Base-by-base conservation (phyloP, 2,113 vertebrate species). In the Brachionichthys hirsutus region DNA sequence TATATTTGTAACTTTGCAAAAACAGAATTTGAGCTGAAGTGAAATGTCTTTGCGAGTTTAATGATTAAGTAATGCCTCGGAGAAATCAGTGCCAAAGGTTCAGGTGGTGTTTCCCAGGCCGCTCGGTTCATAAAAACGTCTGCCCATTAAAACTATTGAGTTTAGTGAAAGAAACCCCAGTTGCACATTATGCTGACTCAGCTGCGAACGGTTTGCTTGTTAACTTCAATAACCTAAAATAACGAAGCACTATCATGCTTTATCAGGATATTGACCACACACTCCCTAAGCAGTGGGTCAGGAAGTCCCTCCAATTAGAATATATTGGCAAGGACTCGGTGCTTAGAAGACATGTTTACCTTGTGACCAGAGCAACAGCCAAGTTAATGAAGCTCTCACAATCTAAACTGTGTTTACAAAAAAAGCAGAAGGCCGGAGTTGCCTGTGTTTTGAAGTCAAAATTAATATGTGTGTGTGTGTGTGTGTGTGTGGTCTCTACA, bases 41-140 rank as follows among this genome's bases (percentile, higher is more conserved):
- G 52, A 52, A 49, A 44, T 73, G 62, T 66, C 66, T 71, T 48
- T 58, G 1, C 54, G 19, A 58, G 67, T 78, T 89, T 69, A 88
- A 91, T 88, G 74, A 89, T 87, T 86, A 76, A 89, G 68, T 41
- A n/a, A 54, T 48, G 50, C 62, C 15, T 47, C 8, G 49, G 12
- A 58, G 36, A 65, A 54, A 16, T 63, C 24, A 65, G 70, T 86
- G 81, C 63, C 59, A 73, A 54, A 60, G 59, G 42, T 54, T 60
- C 1, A 19, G 30, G 24, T 12, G 35, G 30, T 56, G 30, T 67
- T 49, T 3, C 0, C 19, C 18, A 59, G 34, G 18, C 3, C 15
- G 47, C 54, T 6, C 3, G 17, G 4, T n/a, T 46, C n/a, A 46
- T 7, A 44, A 53, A 54, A 54, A 46, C 42, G 52, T 62, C 3